Evolutionary conservation across 2,797 vertebrate genomes (phyloP).

Genomic region (Alosa sapidissima): DNA sequence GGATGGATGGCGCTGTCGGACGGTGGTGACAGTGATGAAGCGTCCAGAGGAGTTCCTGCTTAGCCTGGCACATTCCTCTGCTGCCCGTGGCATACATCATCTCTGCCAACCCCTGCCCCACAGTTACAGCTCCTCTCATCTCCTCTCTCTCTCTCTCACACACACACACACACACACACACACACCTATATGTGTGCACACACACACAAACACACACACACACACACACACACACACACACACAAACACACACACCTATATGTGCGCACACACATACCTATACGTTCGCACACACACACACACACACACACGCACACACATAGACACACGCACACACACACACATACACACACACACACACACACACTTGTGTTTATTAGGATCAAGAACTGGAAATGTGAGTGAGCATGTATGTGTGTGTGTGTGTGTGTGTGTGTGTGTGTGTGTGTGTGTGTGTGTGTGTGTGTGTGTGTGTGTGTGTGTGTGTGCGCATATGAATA

Average conservation of each 20-base stretch:
- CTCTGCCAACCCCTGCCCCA: not conserved
- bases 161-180: slow-evolving; percentile 10
- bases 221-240: not conserved
- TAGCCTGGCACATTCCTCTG: not conserved
- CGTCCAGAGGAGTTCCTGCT: not conserved
- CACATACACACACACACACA: slow-evolving; percentile 19
- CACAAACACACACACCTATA: too few relatives aligned
- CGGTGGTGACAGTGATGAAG: not conserved
- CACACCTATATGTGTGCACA: not conserved
- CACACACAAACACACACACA: slow-evolving; percentile 17
- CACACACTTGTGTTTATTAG: not conserved
- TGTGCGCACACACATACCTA: not conserved
- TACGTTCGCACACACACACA: slow-evolving; percentile 14
- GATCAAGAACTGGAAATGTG: not conserved
- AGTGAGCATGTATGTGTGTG: too few relatives aligned
- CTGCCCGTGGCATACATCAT: slow-evolving; percentile 1
- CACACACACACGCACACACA: slow-evolving; percentile 13
- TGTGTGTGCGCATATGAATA: not conserved
- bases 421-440: not conserved
- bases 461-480: not conserved
- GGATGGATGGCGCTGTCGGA: not conserved
- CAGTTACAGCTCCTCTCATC: not conserved
- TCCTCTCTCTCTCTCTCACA: not conserved
- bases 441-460: not conserved
- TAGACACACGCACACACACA: not conserved